Base-by-base conservation (phyloP, 2,888 invertebrate genomes). In the Cerastis rubricosa region DNA sequence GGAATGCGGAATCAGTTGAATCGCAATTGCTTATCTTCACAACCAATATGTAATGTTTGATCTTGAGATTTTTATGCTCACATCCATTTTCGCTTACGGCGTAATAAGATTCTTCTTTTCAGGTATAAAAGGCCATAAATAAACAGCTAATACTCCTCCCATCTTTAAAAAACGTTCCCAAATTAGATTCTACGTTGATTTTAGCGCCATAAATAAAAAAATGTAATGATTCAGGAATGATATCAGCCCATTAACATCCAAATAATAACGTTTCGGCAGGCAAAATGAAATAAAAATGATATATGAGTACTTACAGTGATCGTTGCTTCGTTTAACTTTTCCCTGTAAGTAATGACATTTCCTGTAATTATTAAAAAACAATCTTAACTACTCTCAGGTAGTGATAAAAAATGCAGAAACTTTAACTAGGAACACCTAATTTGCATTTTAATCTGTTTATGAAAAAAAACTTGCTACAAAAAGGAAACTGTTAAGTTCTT, bases 251-350 rank as follows among this genome's bases (percentile, higher is more conserved):
- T 84, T 81, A 81, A 64, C 70, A 79, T 67, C 74, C 63, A 71
- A 70, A 22, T 54, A 61, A 59, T 47, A 81, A 54, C 61, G 29
- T 72, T 69, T 61, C 14, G 65, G 71, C 43, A 66, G n/a, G 19
- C 64, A 12, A 76, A 77, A 29, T 77, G 43, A 83, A 83, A 83
- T 84, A 75, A 83, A 80, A 84, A 73, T 84, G 49, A 84, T 65
- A 68, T 67, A 84, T 45, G 54, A 70, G 68, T 85, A 91, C 91
- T 90, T 84, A 91, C 91, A 77, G 66, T 85, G 71, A 73, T 91
- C 91, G 35, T 71, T 83, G 83, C 89, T 90, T 67, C 90, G 86
- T 76, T 85, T 87, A 72, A 76, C 59, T 17, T 74, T 81, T 40
- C 47, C 80, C 87, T 87, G 88, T 81, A 87, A 87, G 47, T 82